Percentiles rank a stretch among this genome's conserved stretches.
phyloP scores from a whole-genome alignment of 2,113 vertebrate genomes.

The Malurus cyaneus region DNA sequence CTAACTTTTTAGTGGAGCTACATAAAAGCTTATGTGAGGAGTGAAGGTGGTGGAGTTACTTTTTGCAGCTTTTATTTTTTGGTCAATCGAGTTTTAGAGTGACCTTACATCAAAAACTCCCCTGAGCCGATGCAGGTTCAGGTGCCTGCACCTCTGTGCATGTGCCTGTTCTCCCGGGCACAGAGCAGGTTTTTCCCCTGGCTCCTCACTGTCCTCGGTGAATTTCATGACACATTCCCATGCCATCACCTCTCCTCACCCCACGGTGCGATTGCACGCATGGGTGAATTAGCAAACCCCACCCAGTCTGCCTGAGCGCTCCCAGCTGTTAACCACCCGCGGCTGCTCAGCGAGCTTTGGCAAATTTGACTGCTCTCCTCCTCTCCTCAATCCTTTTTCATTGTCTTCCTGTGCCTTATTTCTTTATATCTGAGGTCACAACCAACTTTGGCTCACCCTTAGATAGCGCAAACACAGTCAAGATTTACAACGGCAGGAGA shows the following conservation, averaged over 20 bases:
- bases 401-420: not conserved
- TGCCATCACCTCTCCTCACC: not conserved
- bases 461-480: accelerated
- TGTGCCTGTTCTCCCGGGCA: not conserved
- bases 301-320: not conserved
- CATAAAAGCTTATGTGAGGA: not conserved
- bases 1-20: not conserved
- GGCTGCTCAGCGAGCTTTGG: not conserved
- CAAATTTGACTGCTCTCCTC: not conserved
- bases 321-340: not conserved
- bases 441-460: not conserved
- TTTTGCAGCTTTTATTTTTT: not conserved
- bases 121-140: accelerated
- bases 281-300: not conserved
- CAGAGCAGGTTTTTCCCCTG: not conserved
- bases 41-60: not conserved
- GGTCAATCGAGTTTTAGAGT: not conserved
- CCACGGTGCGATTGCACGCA: accelerated
- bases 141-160: not conserved
- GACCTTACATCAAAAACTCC: not conserved
- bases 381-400: not conserved
- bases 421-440: not conserved
- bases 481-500: not conserved
- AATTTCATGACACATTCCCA: not conserved
- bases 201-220: not conserved